These are phyloP conservation scores for Stegana nigrithorax DNA, from an alignment of 2,888 invertebrate species.

Conservation along the genomic window DNA sequence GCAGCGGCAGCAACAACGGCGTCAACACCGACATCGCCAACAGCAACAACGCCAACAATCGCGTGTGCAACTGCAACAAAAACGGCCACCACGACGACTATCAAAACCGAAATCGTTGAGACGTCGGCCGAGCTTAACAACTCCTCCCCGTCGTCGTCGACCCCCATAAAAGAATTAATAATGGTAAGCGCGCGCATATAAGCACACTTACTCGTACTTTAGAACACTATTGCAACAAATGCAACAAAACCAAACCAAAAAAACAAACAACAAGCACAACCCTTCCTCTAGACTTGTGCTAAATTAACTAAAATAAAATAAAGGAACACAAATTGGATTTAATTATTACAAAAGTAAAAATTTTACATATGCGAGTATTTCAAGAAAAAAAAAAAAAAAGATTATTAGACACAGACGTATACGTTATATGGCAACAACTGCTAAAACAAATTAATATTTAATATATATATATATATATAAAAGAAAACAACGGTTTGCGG, in stretches of 20 bases:
- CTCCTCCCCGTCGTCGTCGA: slow-evolving; percentile 30
- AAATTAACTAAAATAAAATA: background rate
- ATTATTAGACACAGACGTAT: no score
- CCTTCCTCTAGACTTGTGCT: slow-evolving; percentile 11
- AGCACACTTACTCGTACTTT: slow-evolving; percentile 16
- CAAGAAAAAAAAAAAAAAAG: background rate
- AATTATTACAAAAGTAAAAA: background rate
- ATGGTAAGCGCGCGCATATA: slow-evolving; percentile 64
- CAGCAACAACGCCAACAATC: slow-evolving; percentile 41
- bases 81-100: slow-evolving; percentile 39
- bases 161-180: slow-evolving; percentile 61
- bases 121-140: slow-evolving; percentile 15
- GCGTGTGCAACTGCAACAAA: slow-evolving; percentile 38
- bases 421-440: no score
- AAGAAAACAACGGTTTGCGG: no score
- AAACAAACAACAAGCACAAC: slow-evolving; percentile 30
- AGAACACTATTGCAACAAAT: slow-evolving; percentile 29
- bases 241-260: slow-evolving; percentile 24
- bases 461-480: no score
- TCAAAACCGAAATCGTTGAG: slow-evolving; percentile 49
- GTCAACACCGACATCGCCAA: slow-evolving; percentile 26
- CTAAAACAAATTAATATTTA: no score
- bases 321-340: background rate
- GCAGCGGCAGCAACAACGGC: slow-evolving; percentile 35
- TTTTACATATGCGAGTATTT: background rate